These are phyloP conservation scores for Mohoua ochrocephala DNA, from an alignment of 2,113 vertebrate species.

Conservation along the genomic window DNA sequence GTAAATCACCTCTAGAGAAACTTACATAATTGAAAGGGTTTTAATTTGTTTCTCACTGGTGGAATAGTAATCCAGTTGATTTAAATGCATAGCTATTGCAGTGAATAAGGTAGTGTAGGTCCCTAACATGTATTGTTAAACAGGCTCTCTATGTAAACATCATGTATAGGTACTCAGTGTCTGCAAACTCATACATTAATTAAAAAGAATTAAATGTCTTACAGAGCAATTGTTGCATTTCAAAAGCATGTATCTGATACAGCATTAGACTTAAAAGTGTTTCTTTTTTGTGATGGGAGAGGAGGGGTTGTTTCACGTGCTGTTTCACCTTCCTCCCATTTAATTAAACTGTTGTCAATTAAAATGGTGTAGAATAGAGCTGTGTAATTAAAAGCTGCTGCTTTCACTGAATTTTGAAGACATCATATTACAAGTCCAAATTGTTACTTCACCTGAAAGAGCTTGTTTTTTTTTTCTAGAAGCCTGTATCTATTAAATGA, in stretches of 20 bases:
- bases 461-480: background rate
- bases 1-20: background rate
- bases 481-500: background rate
- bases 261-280: background rate
- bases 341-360: background rate
- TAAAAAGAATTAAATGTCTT: background rate
- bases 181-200: background rate
- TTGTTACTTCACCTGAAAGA: background rate
- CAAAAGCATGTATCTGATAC: background rate
- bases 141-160: background rate
- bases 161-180: background rate
- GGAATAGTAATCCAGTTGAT: background rate
- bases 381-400: constrained; percentile 8
- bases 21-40: background rate
- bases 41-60: background rate
- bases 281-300: background rate
- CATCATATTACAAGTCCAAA: background rate
- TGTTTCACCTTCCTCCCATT: background rate
- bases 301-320: background rate
- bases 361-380: background rate
- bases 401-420: constrained; percentile 24
- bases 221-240: background rate
- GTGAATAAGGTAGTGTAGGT: background rate
- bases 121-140: background rate
- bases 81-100: background rate